A percentile compares a stretch with the other conserved stretches of the same genome.
phyloP scores from a whole-genome alignment of 1,140 invertebrate species.

The Cyclina sinensis region DNA sequence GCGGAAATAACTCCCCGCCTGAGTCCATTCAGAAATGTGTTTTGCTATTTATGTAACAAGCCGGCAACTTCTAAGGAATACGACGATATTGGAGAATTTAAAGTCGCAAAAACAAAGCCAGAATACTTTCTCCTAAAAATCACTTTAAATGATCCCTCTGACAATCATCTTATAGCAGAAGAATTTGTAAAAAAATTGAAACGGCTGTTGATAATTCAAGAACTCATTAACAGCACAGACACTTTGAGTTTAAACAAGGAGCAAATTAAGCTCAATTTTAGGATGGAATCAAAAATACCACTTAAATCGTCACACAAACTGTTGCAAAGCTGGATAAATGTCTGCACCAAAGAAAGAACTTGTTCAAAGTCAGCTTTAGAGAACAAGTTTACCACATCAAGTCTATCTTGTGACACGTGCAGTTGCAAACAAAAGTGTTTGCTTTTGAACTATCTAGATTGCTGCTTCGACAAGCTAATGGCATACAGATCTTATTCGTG shows the following conservation, averaged over 20 bases:
- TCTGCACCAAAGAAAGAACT: not conserved
- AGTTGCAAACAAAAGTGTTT: not conserved
- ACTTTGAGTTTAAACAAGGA: not conserved
- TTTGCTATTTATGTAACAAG: not conserved
- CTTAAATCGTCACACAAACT: not conserved
- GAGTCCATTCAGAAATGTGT: conserved; percentile 23
- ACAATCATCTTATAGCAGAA: not conserved
- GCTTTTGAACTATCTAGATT: not conserved
- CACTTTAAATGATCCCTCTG: not conserved
- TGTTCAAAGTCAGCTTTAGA: not conserved
- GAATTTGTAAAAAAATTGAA: not conserved
- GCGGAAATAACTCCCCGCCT: not conserved
- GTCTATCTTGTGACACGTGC: not conserved
- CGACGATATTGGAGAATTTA: not conserved
- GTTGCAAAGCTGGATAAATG: not conserved
- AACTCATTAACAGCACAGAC: not conserved
- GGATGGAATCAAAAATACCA: not conserved
- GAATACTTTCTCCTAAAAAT: not conserved
- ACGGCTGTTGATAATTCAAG: not conserved
- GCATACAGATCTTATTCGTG: not conserved
- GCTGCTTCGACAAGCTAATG: conserved; percentile 1
- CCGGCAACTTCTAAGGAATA: not conserved
- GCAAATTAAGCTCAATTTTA: not conserved
- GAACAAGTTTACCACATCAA: not conserved
- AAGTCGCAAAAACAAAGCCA: not conserved